These are phyloP conservation scores for Toxonevra muliebris DNA, from an alignment of 2,888 invertebrate species.

Conservation along the genomic window DNA sequence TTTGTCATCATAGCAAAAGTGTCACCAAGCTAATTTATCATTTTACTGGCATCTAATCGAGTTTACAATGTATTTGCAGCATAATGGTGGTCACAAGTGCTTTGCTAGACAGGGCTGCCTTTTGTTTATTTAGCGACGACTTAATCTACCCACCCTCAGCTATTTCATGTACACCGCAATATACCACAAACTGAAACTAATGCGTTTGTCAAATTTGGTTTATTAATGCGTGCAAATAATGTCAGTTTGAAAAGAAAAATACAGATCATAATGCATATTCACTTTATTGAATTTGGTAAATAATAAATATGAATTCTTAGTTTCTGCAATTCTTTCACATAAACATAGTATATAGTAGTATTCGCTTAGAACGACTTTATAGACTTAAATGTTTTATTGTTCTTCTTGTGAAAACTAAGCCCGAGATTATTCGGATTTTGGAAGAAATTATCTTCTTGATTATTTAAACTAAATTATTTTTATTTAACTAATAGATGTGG, in stretches of 20 bases:
- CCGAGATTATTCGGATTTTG: too few relatives aligned
- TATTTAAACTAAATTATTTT: too few relatives aligned
- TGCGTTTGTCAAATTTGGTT: constrained; percentile 36
- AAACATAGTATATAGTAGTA: too few relatives aligned
- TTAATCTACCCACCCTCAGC: constrained; percentile 37
- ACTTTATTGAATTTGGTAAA: too few relatives aligned
- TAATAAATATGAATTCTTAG: not conserved
- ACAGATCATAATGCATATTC: constrained; percentile 13
- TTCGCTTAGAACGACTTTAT: too few relatives aligned
- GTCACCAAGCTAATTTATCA: constrained; percentile 51
- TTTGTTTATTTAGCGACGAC: constrained; percentile 46
- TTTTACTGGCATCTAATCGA: constrained; percentile 29
- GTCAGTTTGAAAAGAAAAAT: not conserved
- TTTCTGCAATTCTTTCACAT: not conserved
- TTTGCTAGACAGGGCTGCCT: constrained; percentile 28
- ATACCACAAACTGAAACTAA: constrained; percentile 29
- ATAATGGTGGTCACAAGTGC: constrained; percentile 33
- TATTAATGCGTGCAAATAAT: constrained; percentile 28
- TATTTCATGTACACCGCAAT: constrained; percentile 21
- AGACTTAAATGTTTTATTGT: too few relatives aligned
- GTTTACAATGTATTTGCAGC: too few relatives aligned
- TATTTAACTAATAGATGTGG: too few relatives aligned
- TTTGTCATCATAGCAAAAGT: constrained; percentile 42
- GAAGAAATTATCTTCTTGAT: too few relatives aligned
- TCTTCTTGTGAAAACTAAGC: too few relatives aligned